Evolutionary conservation across 2,113 vertebrate genomes (phyloP).

Genomic region (Rhea americana): DNA sequence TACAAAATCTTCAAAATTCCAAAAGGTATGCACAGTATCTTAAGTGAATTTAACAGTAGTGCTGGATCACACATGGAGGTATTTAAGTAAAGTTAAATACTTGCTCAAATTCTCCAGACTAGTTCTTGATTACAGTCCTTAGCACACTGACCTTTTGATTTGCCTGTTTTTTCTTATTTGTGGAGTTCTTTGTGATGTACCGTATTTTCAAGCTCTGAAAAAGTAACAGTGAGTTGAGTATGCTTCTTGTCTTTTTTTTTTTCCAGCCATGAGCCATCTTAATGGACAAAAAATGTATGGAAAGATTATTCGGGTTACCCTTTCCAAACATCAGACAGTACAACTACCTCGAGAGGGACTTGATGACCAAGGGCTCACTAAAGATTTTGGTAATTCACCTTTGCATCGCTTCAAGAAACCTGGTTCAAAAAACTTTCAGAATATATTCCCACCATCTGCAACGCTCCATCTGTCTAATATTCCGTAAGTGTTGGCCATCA

Average conservation of each 20-base stretch:
- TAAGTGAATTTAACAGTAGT: background rate
- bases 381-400: conserved; percentile 96
- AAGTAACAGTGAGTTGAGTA: background rate
- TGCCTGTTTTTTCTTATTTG: background rate
- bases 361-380: conserved; percentile 96
- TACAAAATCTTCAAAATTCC: background rate
- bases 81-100: background rate
- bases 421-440: conserved; percentile 97
- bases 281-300: conserved; percentile 98
- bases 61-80: background rate
- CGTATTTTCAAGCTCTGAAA: background rate
- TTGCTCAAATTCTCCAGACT: background rate
- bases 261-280: conserved; percentile 97
- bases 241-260: conserved; percentile 47
- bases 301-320: conserved; percentile 95
- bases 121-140: background rate
- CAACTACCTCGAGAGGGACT: conserved; percentile 95
- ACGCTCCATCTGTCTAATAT: conserved; percentile 97
- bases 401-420: conserved; percentile 97
- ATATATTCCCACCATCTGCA: conserved; percentile 96
- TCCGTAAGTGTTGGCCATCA: conserved; percentile 84
- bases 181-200: background rate
- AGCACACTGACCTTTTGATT: background rate
- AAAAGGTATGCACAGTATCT: background rate
- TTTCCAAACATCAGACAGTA: conserved; percentile 96